phyloP scores from a whole-genome alignment of 1,140 invertebrate genomes.

The Micrasema minimum region DNA sequence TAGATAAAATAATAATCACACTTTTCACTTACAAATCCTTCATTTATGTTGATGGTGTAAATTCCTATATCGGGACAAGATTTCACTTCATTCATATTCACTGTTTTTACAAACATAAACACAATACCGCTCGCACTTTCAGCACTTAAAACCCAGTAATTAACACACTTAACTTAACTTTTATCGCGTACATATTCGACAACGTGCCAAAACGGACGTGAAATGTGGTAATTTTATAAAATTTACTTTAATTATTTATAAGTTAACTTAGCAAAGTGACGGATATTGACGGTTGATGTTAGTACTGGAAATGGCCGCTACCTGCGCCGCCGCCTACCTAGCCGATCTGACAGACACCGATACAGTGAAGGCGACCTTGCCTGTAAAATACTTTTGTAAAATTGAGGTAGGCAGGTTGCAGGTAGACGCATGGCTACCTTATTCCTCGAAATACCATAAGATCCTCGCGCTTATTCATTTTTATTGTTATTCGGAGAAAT shows the following conservation, averaged over 20 bases:
- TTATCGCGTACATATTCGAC: not conserved
- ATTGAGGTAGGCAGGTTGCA: not conserved
- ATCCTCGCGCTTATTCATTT: slow-evolving; percentile 2
- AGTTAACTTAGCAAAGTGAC: not conserved
- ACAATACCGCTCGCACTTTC: not conserved
- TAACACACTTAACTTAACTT: slow-evolving; percentile 8
- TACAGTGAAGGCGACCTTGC: not conserved
- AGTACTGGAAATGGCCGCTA: slow-evolving; percentile 3
- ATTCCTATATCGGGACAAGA: slow-evolving; percentile 29
- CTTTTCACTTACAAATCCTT: slow-evolving; percentile 39
- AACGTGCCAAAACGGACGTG: not conserved
- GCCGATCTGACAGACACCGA: slow-evolving; percentile 9
- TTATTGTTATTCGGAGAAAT: not conserved
- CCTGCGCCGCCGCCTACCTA: not conserved
- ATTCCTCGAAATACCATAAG: not conserved
- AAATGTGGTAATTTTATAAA: not conserved
- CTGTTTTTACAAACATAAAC: slow-evolving; percentile 2
- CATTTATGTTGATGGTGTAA: slow-evolving; percentile 39
- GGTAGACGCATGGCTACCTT: not conserved
- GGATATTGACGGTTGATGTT: not conserved
- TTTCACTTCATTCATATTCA: slow-evolving; percentile 15
- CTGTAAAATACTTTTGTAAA: not conserved
- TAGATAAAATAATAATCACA: not conserved
- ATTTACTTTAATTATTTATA: not conserved
- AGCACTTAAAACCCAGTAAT: slow-evolving; percentile 4